Evolutionary conservation across 2,888 invertebrate species (phyloP), one percentile per base, ranked within the genome.

Genomic region (Tachina grossa): DNA sequence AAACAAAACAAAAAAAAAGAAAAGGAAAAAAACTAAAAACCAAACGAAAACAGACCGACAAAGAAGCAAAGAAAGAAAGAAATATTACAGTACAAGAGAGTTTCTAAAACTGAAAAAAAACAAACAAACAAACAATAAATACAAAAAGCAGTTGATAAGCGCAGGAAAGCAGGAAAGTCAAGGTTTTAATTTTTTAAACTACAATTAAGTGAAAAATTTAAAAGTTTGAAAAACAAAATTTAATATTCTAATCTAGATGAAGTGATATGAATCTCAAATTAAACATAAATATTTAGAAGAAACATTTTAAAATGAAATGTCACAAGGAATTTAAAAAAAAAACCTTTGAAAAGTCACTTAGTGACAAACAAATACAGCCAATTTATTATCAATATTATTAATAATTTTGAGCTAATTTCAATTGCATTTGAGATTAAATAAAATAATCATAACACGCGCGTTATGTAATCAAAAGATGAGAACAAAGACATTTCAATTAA

Each of bases 181-280:
- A 83, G 76, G 83, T 77, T 83, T 83, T 65, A 49, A 65, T 76
- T 81, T 61, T 71, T 61, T 45, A 69, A 68, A 76, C n/a, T n/a
- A 31, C 31, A 49, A 82, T 19, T 59, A 61, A 66, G 13, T n/a
- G 41, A 63, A 41, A 43, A 14, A 31, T 19, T 1, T 13, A 39
- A 16, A 55, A 41, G 41, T 16, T 49, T n/a, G n/a, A 19, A 74
- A 43, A 57, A 66, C 43, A 49, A 22, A 31, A 53, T 11, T 16
- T 14, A 39, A 19, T 39, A 66, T 45, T 31, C 63, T 4, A 39
- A 22, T 55, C 22, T 65, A 49, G 43, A 57, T 16, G 43, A 68
- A 72, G 39, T 55, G 65, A 72, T 51, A 57, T 13, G 71, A 76
- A 83, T 77, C 75, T 75, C 59, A 66, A 68, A 68, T 43, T 10